Conservation (phyloP, 92 coral and sea anemone genomes). For the Phenganax stokvisi region DNA sequence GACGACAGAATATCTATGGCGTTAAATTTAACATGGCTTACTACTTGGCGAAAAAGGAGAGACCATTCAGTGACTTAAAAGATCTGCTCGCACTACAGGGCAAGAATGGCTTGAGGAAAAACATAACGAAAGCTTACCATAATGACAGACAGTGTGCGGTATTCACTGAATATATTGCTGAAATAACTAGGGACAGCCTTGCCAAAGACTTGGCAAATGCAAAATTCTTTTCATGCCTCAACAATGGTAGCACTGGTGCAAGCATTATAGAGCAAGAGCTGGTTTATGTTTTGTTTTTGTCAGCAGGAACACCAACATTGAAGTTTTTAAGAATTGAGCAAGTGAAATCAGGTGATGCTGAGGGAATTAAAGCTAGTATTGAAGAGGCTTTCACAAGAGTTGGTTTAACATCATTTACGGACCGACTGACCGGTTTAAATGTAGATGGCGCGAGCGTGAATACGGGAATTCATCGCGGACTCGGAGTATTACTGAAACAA, state of each 20-base stretch:
- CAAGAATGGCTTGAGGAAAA: slow-evolving; percentile 8
- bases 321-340: slow-evolving; percentile 17
- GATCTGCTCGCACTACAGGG: slow-evolving; percentile 6
- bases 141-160: slow-evolving; percentile 5
- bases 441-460: slow-evolving; percentile 24
- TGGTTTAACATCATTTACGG: slow-evolving; percentile 14
- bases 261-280: slow-evolving; percentile 36
- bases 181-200: neutral
- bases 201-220: slow-evolving; percentile 6
- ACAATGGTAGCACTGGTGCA: slow-evolving; percentile 25
- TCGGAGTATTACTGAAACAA: neutral
- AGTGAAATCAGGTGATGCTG: slow-evolving; percentile 21
- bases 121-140: slow-evolving; percentile 9
- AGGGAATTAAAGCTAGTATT: slow-evolving; percentile 31
- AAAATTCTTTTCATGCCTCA: neutral
- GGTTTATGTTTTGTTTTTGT: neutral
- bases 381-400: slow-evolving; percentile 17
- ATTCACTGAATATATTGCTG: slow-evolving; percentile 21
- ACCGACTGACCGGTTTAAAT: neutral
- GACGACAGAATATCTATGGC: neutral
- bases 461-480: slow-evolving; percentile 5
- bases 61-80: neutral
- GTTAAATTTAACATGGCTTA: slow-evolving; percentile 4
- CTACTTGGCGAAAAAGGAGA: slow-evolving; percentile 23
- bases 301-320: slow-evolving; percentile 10